These are phyloP conservation scores for Mesaphorura yosii DNA, from an alignment of 1,140 invertebrate genomes.

Conservation along the genomic window DNA sequence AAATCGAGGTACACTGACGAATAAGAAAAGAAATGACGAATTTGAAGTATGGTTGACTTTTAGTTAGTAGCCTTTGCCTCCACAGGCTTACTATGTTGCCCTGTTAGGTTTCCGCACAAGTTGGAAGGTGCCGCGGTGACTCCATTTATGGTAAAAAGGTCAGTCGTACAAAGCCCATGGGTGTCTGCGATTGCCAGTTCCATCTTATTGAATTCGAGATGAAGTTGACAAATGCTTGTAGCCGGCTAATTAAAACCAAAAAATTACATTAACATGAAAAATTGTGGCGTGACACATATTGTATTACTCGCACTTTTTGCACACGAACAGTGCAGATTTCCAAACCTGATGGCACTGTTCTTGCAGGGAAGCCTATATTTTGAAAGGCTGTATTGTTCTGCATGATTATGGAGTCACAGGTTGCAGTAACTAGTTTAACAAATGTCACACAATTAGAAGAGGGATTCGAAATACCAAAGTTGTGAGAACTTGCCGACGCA, in stretches of 20 bases:
- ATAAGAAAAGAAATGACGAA: background rate
- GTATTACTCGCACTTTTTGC: constrained; percentile 21
- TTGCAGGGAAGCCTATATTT: constrained; percentile 17
- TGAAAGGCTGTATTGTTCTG: constrained; percentile 29
- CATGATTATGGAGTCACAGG: constrained; percentile 20
- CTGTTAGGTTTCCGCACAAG: constrained; percentile 23
- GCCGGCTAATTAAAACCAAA: constrained; percentile 11
- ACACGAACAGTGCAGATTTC: constrained; percentile 28
- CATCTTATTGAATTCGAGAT: constrained; percentile 22
- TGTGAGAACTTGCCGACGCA: constrained; percentile 24
- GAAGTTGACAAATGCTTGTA: constrained; percentile 25
- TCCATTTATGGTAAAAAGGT: constrained; percentile 25
- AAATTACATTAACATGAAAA: background rate
- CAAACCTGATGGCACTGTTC: constrained; percentile 16
- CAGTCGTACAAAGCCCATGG: constrained; percentile 19
- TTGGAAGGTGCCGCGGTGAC: constrained; percentile 17
- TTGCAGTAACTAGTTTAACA: constrained; percentile 13
- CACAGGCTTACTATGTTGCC: constrained; percentile 23
- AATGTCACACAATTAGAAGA: background rate
- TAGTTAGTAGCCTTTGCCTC: background rate
- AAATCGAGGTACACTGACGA: constrained; percentile 29
- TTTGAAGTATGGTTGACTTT: too few relatives aligned
- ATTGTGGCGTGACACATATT: background rate
- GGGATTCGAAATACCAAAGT: background rate
- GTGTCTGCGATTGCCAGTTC: constrained; percentile 17